phyloP scores from a whole-genome alignment of 2,888 invertebrate genomes.

The Monopis laevigella region DNA sequence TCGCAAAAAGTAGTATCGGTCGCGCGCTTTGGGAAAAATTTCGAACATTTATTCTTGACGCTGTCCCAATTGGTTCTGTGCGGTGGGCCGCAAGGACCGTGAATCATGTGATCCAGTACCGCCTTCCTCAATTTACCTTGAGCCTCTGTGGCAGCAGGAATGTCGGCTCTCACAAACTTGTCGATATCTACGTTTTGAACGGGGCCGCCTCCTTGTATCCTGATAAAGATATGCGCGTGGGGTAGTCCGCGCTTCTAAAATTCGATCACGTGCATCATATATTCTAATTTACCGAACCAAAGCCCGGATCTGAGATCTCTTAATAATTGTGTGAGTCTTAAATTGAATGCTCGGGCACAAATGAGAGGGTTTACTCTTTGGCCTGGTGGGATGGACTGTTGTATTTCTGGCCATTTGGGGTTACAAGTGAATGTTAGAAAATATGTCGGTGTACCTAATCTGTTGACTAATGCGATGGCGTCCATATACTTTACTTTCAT shows the following conservation, averaged over 20 bases:
- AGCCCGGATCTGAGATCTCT: no score
- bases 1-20: background rate
- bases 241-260: conserved; percentile 15
- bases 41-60: conserved; percentile 9
- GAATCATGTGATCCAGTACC: conserved; percentile 19
- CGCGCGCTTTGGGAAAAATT: background rate
- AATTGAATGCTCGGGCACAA: no score
- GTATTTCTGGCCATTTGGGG: no score
- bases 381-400: no score
- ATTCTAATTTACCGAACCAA: no score
- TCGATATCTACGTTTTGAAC: conserved; percentile 15
- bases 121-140: conserved; percentile 7
- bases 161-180: conserved; percentile 18
- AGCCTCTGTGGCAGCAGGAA: background rate
- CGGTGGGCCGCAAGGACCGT: conserved; percentile 20
- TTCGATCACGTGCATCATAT: conserved; percentile 14
- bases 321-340: no score
- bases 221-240: conserved; percentile 18
- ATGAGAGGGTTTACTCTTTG: no score
- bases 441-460: no score
- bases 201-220: conserved; percentile 16
- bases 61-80: conserved; percentile 18
- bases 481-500: no score
- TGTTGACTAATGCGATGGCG: no score
- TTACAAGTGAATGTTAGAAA: no score